Evolutionary conservation across 1,140 invertebrate species (phyloP), one percentile per base, ranked within the genome.

Genomic region (Philopotamus ludificatus): DNA sequence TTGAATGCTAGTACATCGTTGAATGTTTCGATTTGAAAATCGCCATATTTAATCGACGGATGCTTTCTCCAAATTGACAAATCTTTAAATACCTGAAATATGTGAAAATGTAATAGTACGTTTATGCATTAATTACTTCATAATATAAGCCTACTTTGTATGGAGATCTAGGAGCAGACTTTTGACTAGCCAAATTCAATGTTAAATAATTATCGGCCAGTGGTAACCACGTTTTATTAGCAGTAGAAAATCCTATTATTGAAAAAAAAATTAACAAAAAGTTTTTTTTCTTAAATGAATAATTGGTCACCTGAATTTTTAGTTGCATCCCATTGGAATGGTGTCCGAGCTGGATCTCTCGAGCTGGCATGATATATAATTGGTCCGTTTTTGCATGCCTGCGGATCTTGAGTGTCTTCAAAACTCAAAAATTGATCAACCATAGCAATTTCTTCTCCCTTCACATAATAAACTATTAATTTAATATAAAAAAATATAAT

Each of bases 381-480:
- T 23, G 80, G 73, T 12, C 82, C 82, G 1, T 76, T 76, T 70
- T 84, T 83, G 62, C 77, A 81, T 7, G 76, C 83, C 25, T 79
- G 75, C 0, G 84, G 85, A 75, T 87, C 85, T 20, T 81, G 73
- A 0, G 82, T 85, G 2, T 83, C 76, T 50, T 78, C 68, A 76
- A 77, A 86, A 9, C 71, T 75, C 0, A 82, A 76, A 1, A 68
- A 67, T 21, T 81, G 82, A 75, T 92, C 84, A 28, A 79, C 73
- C 88, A 93, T 92, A 0, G 87, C 91, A 45, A 93, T 82, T 75
- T 93, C 91, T 74, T 93, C 91, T 9, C 91, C 91, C 80, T 91
- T 61, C 20, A 28, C 18, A 8, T 22, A 22, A 51, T 45, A 12
- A 26, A 53, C 50, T 21, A 53, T 26, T 26, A 53, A 23, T 20